Evolutionary conservation across 1,140 invertebrate genomes (phyloP), one percentile per base, ranked within the genome.

Genomic region (Drosophila nannoptera): DNA sequence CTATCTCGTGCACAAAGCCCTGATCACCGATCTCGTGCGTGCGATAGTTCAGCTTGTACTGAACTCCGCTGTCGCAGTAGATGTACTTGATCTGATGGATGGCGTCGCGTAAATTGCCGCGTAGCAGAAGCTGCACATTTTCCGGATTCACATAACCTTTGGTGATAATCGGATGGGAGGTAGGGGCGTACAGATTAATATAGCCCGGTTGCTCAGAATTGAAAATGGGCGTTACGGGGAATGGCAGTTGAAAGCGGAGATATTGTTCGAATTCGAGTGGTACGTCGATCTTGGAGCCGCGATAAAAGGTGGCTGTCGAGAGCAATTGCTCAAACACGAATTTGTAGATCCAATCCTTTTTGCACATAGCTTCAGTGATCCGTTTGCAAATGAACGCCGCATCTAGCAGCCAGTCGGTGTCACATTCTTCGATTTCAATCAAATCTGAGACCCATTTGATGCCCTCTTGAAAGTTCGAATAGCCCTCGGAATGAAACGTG

Each of bases 21-120:
- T 78, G 76, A 49, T 78, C 76, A 0, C 76, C 76, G 8, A 78
- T 78, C 48, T 78, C 76, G 36, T 77, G 75, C 0, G 76, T 78
- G 16, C 75, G 70, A 32, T 78, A 78, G 36, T 8, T 74, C 0
- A 78, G 32, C 43, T 56, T 60, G 46, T 78, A 78, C 14, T 77
- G 56, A 2, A 74, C 49, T 2, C 75, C 75, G 11, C 52, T 70
- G 22, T 53, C 48, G 29, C 75, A 77, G 29, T 48, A 31, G 4
- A 78, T 43, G 14, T 7, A 12, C 32, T 58, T 53, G 11, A 74
- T 36, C 0, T 55, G 56, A 4, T 33, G 33, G 9, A 78, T 78
- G 3, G 76, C 43, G 4, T 74, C 75, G 8, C 66, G 67, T 2
- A 78, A 48, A 31, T 78, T 78, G 9, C 76, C 76, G 1, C 76